Evolutionary conservation across 2,113 vertebrate species (phyloP).

Genomic region (Spermophilus dauricus): DNA sequence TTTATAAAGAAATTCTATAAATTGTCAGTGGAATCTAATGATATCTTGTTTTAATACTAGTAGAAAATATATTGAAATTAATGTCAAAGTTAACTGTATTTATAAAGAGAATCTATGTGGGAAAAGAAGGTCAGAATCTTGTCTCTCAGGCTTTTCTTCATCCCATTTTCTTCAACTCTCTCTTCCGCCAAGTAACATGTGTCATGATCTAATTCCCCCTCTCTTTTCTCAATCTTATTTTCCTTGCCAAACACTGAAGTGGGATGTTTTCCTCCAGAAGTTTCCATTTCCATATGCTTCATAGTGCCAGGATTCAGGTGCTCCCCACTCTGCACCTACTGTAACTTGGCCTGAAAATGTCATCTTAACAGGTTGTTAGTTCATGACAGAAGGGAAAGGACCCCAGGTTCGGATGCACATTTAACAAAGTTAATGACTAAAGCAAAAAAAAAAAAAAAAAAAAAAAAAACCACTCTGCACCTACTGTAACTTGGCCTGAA

Average conservation of each 20-base stretch:
- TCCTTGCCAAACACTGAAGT: slow-evolving; percentile 46
- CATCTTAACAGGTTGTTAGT: slow-evolving; percentile 60
- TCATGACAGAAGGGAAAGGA: slow-evolving; percentile 66
- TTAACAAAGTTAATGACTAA: not conserved
- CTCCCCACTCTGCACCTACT: slow-evolving; percentile 49
- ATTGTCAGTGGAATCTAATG: not conserved
- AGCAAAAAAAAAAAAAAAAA: not conserved
- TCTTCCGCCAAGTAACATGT: slow-evolving; percentile 57
- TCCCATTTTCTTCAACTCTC: slow-evolving; percentile 19
- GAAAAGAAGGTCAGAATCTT: not conserved
- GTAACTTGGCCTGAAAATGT: slow-evolving; percentile 70
- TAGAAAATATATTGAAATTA: not conserved
- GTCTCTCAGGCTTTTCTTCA: slow-evolving; percentile 36
- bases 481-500: slow-evolving; percentile 61
- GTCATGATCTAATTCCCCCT: slow-evolving; percentile 42
- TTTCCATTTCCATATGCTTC: not conserved
- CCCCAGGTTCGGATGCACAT: not conserved
- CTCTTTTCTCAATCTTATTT: slow-evolving; percentile 1
- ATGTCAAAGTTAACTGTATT: not conserved
- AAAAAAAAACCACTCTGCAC: too few relatives aligned
- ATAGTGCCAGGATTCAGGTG: slow-evolving; percentile 31
- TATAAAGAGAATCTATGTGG: not conserved
- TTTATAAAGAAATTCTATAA: not conserved
- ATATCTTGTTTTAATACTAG: not conserved
- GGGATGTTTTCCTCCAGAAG: slow-evolving; percentile 70